Percentiles rank a stretch among this genome's conserved stretches.
These are phyloP conservation scores for Leptinotarsa texana DNA, from an alignment of 1,140 invertebrate species.

Conservation along the genomic window DNA sequence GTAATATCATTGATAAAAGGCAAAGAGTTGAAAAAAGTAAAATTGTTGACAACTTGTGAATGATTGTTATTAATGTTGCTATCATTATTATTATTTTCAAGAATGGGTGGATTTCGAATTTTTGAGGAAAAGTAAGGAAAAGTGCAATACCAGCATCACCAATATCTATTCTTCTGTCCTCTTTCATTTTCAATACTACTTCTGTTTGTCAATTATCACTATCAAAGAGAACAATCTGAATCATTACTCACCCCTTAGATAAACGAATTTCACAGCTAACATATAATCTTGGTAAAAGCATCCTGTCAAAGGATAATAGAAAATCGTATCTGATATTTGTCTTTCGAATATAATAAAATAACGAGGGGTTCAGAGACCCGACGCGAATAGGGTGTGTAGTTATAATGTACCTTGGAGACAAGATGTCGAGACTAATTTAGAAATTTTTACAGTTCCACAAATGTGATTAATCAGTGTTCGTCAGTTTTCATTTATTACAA, in stretches of 20 bases:
- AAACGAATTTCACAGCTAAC: not conserved
- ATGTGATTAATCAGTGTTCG: too few species aligned
- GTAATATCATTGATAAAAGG: too few species aligned
- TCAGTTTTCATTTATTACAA: too few species aligned
- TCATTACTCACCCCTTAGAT: not conserved
- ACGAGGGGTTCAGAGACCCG: slow-evolving; percentile 1
- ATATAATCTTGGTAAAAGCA: not conserved
- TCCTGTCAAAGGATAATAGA: not conserved
- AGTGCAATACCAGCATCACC: too few species aligned
- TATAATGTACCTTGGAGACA: not conserved
- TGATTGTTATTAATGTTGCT: too few species aligned
- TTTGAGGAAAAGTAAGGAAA: too few species aligned
- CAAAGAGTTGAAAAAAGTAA: too few species aligned
- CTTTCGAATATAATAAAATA: not conserved
- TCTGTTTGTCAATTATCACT: not conserved
- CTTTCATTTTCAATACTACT: not conserved
- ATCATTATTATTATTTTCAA: too few species aligned
- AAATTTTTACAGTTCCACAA: too few species aligned
- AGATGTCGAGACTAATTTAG: not conserved
- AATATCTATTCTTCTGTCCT: too few species aligned
- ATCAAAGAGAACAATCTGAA: not conserved
- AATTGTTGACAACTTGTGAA: too few species aligned
- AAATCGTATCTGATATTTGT: not conserved
- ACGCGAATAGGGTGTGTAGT: not conserved
- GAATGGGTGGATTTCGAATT: too few species aligned